A percentile compares a stretch with the other conserved stretches of the same genome.
phyloP scores from a whole-genome alignment of 2,797 vertebrate genomes.

The Arremon aurantiirostris region DNA sequence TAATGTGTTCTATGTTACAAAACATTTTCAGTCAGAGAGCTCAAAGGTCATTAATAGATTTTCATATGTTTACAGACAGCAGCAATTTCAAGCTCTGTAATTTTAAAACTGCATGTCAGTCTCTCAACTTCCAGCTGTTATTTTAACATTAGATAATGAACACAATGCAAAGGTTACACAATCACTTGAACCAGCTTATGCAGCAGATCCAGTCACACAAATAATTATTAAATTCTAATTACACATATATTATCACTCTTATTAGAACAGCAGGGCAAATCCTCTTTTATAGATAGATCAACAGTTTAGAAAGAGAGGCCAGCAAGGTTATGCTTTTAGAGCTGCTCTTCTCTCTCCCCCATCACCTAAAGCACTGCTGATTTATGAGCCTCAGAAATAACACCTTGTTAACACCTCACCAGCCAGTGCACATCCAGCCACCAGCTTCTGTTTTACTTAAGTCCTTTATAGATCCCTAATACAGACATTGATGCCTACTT shows the following conservation, averaged over 20 bases:
- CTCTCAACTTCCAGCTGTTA: constrained; percentile 58
- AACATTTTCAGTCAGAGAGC: constrained; percentile 31
- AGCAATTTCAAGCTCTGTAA: constrained; percentile 55
- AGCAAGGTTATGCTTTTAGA: constrained; percentile 6
- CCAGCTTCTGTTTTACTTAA: background rate
- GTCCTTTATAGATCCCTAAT: background rate
- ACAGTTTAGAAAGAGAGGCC: constrained; percentile 8
- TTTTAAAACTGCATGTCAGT: constrained; percentile 53
- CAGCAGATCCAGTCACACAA: constrained; percentile 24
- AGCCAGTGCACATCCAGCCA: background rate
- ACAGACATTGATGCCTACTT: background rate
- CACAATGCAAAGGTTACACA: constrained; percentile 55
- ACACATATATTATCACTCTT: constrained; percentile 49
- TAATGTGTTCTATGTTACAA: constrained; percentile 30
- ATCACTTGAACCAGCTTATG: constrained; percentile 47
- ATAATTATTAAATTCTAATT: constrained; percentile 64
- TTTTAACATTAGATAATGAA: constrained; percentile 60
- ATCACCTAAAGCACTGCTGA: constrained; percentile 2
- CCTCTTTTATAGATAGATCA: constrained; percentile 18
- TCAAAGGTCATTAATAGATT: constrained; percentile 62
- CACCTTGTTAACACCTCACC: constrained; percentile 22
- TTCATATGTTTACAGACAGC: constrained; percentile 60
- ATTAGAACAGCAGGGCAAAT: constrained; percentile 53
- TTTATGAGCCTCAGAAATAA: constrained; percentile 6
- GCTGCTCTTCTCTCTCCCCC: background rate